These are phyloP conservation scores for Hyppa rectilinea DNA, from an alignment of 2,888 invertebrate genomes.

Conservation along the genomic window DNA sequence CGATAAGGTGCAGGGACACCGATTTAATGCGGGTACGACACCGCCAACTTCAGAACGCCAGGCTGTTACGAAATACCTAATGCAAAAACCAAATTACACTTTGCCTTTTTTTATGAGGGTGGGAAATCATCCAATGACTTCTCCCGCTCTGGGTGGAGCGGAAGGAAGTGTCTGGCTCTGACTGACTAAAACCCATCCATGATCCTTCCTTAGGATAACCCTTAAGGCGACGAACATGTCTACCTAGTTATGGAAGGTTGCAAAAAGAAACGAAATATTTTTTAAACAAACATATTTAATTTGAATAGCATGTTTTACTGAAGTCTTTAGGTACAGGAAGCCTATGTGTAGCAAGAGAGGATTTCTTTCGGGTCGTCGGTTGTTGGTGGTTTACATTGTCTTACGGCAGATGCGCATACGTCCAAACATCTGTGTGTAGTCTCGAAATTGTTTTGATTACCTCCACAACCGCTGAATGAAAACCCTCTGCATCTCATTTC, in stretches of 20 bases:
- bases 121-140: no score
- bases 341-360: background rate
- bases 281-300: background rate
- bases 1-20: no score
- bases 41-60: no score
- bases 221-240: background rate
- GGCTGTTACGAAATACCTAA: no score
- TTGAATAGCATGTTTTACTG: background rate
- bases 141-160: no score
- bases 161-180: no score
- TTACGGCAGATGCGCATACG: background rate
- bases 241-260: background rate
- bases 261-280: background rate
- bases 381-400: background rate
- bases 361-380: no score
- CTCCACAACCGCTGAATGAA: conserved; percentile 84
- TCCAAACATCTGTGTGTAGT: background rate
- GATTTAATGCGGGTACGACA: no score
- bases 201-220: no score
- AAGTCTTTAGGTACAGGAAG: background rate
- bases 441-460: conserved; percentile 78
- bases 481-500: conserved; percentile 76
- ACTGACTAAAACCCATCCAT: no score
- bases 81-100: no score
- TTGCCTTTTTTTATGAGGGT: no score